phyloP scores from a whole-genome alignment of 2,797 vertebrate species.

The Lepus oiostolus region DNA sequence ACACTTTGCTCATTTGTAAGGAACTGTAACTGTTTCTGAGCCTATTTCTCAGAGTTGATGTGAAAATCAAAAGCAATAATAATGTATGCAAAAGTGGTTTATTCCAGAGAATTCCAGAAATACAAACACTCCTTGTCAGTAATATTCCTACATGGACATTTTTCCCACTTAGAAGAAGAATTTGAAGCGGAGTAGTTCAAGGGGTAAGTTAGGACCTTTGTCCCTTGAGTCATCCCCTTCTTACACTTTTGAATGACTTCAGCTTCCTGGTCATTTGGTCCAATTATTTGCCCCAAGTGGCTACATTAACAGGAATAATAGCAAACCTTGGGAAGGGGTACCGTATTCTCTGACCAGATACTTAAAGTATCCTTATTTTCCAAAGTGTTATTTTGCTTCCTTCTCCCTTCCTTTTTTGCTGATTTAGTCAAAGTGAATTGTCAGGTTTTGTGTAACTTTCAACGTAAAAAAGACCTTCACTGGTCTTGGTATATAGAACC shows the following conservation, averaged over 20 bases:
- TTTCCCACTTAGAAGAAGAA: background rate
- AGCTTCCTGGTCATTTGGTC: conserved; percentile 13
- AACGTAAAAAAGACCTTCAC: background rate
- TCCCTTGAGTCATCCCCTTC: background rate
- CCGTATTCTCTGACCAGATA: background rate
- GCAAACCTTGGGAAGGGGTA: background rate
- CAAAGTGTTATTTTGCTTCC: background rate
- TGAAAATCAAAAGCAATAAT: conserved; percentile 22
- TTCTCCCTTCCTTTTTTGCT: background rate
- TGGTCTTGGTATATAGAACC: background rate
- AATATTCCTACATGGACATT: background rate
- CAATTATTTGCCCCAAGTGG: background rate
- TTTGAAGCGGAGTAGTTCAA: background rate
- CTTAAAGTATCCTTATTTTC: conserved; percentile 31
- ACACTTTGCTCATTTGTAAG: background rate
- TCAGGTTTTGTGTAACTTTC: background rate
- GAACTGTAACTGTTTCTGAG: background rate
- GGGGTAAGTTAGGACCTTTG: background rate
- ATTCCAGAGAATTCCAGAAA: background rate
- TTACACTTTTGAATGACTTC: background rate
- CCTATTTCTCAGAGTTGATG: background rate
- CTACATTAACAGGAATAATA: background rate
- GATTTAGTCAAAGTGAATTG: background rate
- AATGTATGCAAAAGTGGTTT: background rate
- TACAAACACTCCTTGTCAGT: background rate